A percentile compares a stretch with the other conserved stretches of the same genome.
Conservation (phyloP, 2,797 vertebrate species). For the Xenentodon cancila region DNA sequence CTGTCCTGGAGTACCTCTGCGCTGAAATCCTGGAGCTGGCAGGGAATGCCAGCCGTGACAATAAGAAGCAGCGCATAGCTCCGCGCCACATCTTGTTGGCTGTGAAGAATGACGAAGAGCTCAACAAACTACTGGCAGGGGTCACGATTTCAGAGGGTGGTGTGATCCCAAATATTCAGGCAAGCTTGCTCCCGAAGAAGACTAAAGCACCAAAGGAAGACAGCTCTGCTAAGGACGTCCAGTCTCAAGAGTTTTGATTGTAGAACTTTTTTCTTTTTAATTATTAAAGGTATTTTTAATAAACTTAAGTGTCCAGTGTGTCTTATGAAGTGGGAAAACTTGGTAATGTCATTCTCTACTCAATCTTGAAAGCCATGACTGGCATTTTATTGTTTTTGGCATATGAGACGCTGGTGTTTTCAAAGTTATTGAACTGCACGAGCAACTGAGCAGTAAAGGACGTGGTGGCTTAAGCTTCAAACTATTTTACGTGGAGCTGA, state of each 20-base stretch:
- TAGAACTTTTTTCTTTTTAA: not conserved
- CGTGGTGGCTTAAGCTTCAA: too few relatives aligned
- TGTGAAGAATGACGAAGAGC: constrained; percentile 81
- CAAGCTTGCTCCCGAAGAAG: constrained; percentile 77
- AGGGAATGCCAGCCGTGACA: constrained; percentile 75
- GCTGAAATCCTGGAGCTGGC: constrained; percentile 84
- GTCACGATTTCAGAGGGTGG: constrained; percentile 83
- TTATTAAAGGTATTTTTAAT: not conserved
- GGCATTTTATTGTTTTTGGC: not conserved
- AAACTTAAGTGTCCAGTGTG: not conserved
- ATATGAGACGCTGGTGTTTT: too few relatives aligned
- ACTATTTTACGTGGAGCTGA: too few relatives aligned
- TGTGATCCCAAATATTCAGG: constrained; percentile 81
- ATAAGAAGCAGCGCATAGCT: constrained; percentile 79
- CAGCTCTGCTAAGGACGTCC: constrained; percentile 26
- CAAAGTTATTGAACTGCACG: too few relatives aligned
- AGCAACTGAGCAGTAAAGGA: too few relatives aligned
- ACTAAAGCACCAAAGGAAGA: constrained; percentile 50
- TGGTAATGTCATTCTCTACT: not conserved
- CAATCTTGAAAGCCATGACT: not conserved
- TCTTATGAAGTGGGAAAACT: not conserved
- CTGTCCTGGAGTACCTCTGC: constrained; percentile 82
- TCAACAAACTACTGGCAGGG: constrained; percentile 69
- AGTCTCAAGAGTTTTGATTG: constrained; percentile 78
- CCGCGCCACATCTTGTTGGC: constrained; percentile 85